Base-by-base conservation (phyloP, 2,888 invertebrate genomes). In the Galerucella calmariensis region DNA sequence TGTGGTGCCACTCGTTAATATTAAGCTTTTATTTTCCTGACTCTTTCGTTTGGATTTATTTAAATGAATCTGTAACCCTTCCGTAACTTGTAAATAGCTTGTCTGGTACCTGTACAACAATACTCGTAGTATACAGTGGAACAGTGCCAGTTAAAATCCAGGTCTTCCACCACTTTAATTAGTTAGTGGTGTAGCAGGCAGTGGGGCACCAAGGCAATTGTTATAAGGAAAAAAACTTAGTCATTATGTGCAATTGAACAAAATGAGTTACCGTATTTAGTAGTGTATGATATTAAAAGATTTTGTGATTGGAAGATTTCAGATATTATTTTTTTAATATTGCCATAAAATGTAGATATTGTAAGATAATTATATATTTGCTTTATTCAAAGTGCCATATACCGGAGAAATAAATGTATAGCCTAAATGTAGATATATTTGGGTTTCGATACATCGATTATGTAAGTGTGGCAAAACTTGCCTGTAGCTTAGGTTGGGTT, bases 21-120 rank as follows among this genome's bases (percentile, higher is more conserved):
- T 62, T 46, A 66, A 67, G 67, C 63, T 74, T 62, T 73, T 68
- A 68, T 65, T 73, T 73, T 77, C 58, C 61, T 46, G 66, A 58
- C 44, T 12, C 35, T 44, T 71, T 65, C 65, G 65, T 65, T 20
- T 4, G 24, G 65, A 46, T 44, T 20, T 41, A 51, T 20, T 51
- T 69, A n/a, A 44, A 46, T 56, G 62, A 24, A 63, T 67, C 48
- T 74, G 61, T 70, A 44, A 53, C 51, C 44, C 35, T 75, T 67
- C 48, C 62, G 67, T 73, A 61, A 68, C 35, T 51, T 85, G 84
- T 84, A 83, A 77, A 85, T 85, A 85, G 81, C 83, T 84, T 83
- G 83, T 85, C 85, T 85, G 86, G 87, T 87, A 87, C 87, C 87
- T 87, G 86, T 86, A 83, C 81, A 81, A 85, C 76, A 86, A 87